Percentiles rank a stretch among this genome's conserved stretches.
Conservation (phyloP, 1,140 invertebrate species). For the Drosophila sulfurigaster region DNA sequence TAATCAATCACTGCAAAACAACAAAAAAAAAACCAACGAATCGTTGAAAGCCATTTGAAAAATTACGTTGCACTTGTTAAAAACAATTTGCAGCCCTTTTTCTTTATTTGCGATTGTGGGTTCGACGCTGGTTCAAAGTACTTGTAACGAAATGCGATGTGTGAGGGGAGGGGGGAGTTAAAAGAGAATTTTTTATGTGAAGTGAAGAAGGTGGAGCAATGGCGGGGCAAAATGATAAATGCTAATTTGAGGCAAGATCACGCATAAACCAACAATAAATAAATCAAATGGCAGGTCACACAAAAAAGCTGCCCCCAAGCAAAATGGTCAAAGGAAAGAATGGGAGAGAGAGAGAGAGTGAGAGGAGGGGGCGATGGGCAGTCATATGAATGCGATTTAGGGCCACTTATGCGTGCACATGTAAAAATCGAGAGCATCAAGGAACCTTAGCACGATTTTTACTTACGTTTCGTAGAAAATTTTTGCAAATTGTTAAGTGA, state of each 20-base stretch:
- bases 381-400: conserved; percentile 84
- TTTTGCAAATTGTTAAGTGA: conserved; percentile 85
- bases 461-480: conserved; percentile 60
- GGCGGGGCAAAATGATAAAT: conserved; percentile 72
- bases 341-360: not conserved
- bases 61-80: conserved; percentile 78
- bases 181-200: conserved; percentile 28
- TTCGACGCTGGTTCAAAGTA: conserved; percentile 20
- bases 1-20: conserved; percentile 66
- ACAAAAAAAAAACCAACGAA: not conserved
- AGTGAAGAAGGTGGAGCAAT: conserved; percentile 37
- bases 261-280: conserved; percentile 84
- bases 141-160: conserved; percentile 16
- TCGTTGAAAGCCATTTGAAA: conserved; percentile 62
- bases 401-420: conserved; percentile 83
- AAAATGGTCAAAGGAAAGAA: not conserved
- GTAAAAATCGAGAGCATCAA: conserved; percentile 69
- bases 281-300: conserved; percentile 81
- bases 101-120: conserved; percentile 11
- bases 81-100: conserved; percentile 64
- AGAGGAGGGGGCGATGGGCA: not conserved
- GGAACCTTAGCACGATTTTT: conserved; percentile 74
- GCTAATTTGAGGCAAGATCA: conserved; percentile 84
- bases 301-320: conserved; percentile 65
- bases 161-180: not conserved